Conservation (phyloP, 2,888 invertebrate species). For the Creontiades dilutus region DNA sequence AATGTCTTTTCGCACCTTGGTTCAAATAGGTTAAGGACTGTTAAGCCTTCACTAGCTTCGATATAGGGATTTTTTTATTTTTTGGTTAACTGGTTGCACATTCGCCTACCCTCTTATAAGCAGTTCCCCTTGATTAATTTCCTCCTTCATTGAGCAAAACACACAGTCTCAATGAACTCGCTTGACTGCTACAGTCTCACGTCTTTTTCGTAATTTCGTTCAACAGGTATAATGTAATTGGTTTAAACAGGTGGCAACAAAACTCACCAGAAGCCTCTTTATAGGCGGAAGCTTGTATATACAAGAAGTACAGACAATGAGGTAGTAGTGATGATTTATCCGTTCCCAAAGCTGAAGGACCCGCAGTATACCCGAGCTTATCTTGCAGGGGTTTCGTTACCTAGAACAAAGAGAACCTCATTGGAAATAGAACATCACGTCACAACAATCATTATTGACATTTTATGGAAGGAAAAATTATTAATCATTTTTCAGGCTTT, state of each 20-base stretch:
- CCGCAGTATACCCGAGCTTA: constrained; percentile 82
- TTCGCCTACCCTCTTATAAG: too few species aligned
- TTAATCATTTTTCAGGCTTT: neutral
- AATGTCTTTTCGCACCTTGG: too few species aligned
- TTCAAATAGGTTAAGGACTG: too few species aligned
- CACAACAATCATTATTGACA: neutral
- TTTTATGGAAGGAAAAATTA: neutral
- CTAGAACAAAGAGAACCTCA: constrained; percentile 77
- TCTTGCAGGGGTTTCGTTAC: constrained; percentile 94
- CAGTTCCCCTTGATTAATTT: too few species aligned
- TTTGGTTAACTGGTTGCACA: too few species aligned
- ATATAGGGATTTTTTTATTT: too few species aligned
- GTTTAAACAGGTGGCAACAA: neutral
- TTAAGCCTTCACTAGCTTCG: too few species aligned
- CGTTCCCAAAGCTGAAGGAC: constrained; percentile 68
- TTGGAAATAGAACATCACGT: neutral
- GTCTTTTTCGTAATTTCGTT: too few species aligned
- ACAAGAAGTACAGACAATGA: constrained; percentile 90
- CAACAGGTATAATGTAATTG: too few species aligned
- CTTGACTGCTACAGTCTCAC: too few species aligned
- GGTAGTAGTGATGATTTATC: constrained; percentile 83
- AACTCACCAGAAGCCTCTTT: constrained; percentile 85
- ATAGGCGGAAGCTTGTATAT: constrained; percentile 90
- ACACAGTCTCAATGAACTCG: too few species aligned
- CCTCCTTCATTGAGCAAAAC: too few species aligned